Evolutionary conservation across 2,888 invertebrate genomes (phyloP).

Genomic region (Tuta absoluta): DNA sequence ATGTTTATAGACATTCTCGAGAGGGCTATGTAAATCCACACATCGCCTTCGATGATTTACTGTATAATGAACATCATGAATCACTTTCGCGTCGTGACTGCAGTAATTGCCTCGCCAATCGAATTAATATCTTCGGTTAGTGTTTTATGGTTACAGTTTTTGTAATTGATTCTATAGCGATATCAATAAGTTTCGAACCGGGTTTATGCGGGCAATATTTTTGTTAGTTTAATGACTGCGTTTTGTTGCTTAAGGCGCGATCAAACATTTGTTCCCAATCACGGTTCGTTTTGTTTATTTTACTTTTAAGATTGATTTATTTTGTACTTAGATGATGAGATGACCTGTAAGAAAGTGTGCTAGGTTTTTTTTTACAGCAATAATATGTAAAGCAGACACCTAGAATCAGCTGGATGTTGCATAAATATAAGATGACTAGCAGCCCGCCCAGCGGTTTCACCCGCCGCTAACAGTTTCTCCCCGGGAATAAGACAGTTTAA

Average conservation of each 20-base stretch:
- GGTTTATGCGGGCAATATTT: slow-evolving; percentile 47
- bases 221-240: slow-evolving; percentile 32
- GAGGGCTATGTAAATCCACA: slow-evolving; percentile 65
- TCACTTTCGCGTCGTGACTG: slow-evolving; percentile 73
- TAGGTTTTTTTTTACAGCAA: too few relatives aligned
- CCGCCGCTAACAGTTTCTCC: too few relatives aligned
- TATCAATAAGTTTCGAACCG: slow-evolving; percentile 57
- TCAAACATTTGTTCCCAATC: not conserved
- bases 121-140: slow-evolving; percentile 73
- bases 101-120: slow-evolving; percentile 77
- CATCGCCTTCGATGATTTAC: slow-evolving; percentile 64
- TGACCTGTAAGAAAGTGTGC: too few relatives aligned
- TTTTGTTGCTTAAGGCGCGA: slow-evolving; percentile 27
- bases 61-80: slow-evolving; percentile 66
- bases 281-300: not conserved
- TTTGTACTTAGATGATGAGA: too few relatives aligned
- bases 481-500: too few relatives aligned
- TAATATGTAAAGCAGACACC: too few relatives aligned
- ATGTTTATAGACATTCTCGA: slow-evolving; percentile 57
- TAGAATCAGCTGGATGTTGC: too few relatives aligned
- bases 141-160: slow-evolving; percentile 73
- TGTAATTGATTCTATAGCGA: slow-evolving; percentile 70
- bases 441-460: too few relatives aligned
- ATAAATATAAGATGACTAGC: too few relatives aligned
- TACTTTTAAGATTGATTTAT: not conserved